These are phyloP conservation scores for Ophonus ardosiacus DNA, from an alignment of 2,888 invertebrate genomes.

Conservation along the genomic window DNA sequence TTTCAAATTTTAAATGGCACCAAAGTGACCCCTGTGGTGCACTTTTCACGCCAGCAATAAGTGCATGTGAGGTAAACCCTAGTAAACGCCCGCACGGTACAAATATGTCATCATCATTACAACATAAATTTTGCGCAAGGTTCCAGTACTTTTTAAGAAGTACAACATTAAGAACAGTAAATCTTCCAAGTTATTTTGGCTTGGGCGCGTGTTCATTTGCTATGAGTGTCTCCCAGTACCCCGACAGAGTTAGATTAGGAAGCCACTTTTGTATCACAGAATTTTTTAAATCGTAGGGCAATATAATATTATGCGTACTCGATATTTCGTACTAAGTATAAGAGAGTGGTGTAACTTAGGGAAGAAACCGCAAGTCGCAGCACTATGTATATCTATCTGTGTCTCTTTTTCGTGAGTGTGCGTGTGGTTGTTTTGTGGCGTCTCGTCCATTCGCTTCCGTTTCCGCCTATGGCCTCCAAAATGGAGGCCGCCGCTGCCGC, in stretches of 20 bases:
- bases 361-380: conserved; percentile 54
- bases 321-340: conserved; percentile 58
- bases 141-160: too few relatives aligned
- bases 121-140: too few relatives aligned
- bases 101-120: too few relatives aligned
- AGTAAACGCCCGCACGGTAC: too few relatives aligned
- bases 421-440: conserved; percentile 61
- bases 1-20: too few relatives aligned
- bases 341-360: conserved; percentile 53
- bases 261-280: conserved; percentile 63
- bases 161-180: background rate
- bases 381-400: conserved; percentile 63
- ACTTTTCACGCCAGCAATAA: too few relatives aligned
- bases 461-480: conserved; percentile 54
- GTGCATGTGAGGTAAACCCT: too few relatives aligned
- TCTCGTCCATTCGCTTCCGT: conserved; percentile 62
- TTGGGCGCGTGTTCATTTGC: background rate
- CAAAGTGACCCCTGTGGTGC: too few relatives aligned
- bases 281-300: conserved; percentile 62
- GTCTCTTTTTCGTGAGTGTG: conserved; percentile 63
- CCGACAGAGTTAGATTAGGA: conserved; percentile 59
- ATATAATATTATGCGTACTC: conserved; percentile 60
- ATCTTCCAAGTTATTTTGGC: background rate
- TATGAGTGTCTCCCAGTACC: conserved; percentile 19
- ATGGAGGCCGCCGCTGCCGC: conserved; percentile 35